Evolutionary conservation across 2,888 invertebrate genomes (phyloP).

Genomic region (Slavum lentiscoides): DNA sequence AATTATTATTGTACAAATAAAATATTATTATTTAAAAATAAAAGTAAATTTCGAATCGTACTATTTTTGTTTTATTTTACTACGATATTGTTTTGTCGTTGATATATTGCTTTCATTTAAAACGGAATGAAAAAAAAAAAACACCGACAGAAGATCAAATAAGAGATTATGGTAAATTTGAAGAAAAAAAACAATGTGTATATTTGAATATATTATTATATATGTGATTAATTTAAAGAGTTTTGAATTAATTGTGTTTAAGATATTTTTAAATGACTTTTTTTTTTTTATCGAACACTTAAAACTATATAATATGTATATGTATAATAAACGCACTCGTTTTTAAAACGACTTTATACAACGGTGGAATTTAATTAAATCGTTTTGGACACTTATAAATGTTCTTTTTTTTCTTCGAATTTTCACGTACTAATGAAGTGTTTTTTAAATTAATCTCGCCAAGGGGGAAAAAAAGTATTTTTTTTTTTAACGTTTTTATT

Average conservation of each 20-base stretch:
- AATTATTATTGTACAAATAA: no score
- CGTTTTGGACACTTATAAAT: background rate
- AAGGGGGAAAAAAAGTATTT: conserved; percentile 12
- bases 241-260: background rate
- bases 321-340: background rate
- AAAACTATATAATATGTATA: background rate
- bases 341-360: background rate
- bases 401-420: background rate
- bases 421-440: background rate
- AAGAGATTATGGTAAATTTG: background rate
- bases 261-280: no score
- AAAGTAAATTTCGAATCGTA: no score
- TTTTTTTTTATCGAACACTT: background rate
- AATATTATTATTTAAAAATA: no score
- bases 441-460: conserved; percentile 13
- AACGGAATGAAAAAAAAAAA: background rate
- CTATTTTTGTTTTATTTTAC: no score
- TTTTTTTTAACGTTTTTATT: conserved; percentile 5
- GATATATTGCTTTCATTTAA: no score
- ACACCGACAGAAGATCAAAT: background rate
- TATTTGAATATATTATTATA: background rate
- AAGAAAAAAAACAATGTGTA: background rate
- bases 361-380: background rate
- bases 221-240: no score
- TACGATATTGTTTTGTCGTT: no score